Conservation (phyloP, 1,140 invertebrate genomes). For the Caenorhabditis latens region DNA sequence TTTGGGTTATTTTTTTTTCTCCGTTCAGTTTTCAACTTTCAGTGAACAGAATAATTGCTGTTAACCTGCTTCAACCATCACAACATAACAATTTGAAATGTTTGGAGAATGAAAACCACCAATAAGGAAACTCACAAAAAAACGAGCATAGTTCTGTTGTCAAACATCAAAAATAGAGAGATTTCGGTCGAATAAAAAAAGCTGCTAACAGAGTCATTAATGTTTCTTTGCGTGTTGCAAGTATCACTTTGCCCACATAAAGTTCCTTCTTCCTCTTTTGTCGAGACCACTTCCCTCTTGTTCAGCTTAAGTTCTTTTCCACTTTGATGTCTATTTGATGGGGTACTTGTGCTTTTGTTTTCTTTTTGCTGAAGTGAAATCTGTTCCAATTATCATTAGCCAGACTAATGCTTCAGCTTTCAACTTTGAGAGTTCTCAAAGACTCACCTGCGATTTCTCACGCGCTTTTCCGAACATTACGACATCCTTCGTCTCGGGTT, state of each 20-base stretch:
- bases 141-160: too few species aligned
- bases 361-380: not conserved
- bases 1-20: too few species aligned
- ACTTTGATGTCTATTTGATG: not conserved
- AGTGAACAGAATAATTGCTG: too few species aligned
- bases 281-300: not conserved
- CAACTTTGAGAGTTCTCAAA: constrained; percentile 11
- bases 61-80: too few species aligned
- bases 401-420: constrained; percentile 6
- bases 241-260: not conserved
- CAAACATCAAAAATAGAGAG: not conserved
- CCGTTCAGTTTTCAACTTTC: too few species aligned
- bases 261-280: constrained; percentile 30
- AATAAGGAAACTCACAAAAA: too few species aligned
- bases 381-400: constrained; percentile 36
- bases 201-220: constrained; percentile 16
- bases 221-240: not conserved
- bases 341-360: constrained; percentile 6
- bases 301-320: not conserved
- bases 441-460: constrained; percentile 42
- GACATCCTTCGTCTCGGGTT: not conserved
- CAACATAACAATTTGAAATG: too few species aligned
- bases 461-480: constrained; percentile 37
- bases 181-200: constrained; percentile 5
- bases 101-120: too few species aligned